These are phyloP conservation scores for Lepilemur ruficaudatus DNA, from an alignment of 2,797 vertebrate species.

Conservation along the genomic window DNA sequence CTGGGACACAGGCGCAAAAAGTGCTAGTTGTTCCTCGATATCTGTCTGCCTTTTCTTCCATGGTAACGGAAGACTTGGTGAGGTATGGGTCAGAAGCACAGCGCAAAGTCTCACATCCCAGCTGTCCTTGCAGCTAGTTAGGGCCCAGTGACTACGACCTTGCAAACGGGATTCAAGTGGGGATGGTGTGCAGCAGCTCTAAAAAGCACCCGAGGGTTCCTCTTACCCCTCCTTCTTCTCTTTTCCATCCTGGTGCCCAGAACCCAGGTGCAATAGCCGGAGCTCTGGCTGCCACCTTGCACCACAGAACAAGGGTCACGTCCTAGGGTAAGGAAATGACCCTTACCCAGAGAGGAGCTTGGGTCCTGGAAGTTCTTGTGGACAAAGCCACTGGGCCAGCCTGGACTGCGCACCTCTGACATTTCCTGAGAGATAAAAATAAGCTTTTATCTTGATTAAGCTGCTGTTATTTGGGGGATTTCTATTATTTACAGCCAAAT, in stretches of 20 bases:
- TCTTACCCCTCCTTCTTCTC: neutral
- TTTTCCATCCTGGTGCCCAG: neutral
- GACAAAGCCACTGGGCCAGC: neutral
- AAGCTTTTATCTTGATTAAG: neutral
- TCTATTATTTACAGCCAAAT: neutral
- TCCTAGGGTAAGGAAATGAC: neutral
- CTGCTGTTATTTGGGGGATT: neutral
- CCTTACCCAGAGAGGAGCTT: neutral
- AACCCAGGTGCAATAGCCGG: neutral
- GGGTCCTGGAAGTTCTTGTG: neutral
- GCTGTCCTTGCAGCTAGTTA: neutral
- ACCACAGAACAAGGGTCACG: neutral
- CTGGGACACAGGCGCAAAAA: neutral
- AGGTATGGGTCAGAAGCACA: too few relatives aligned
- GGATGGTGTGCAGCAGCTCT: neutral
- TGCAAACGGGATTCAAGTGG: neutral
- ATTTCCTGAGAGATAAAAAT: neutral
- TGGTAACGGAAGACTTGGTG: neutral
- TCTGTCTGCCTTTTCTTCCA: neutral
- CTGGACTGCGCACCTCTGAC: neutral
- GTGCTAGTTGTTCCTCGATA: neutral
- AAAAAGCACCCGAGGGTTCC: neutral
- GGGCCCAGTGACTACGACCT: neutral
- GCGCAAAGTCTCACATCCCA: neutral
- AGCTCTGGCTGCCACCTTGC: neutral